These are phyloP conservation scores for Leptoclinus maculatus DNA, from an alignment of 2,797 vertebrate genomes.

Conservation along the genomic window DNA sequence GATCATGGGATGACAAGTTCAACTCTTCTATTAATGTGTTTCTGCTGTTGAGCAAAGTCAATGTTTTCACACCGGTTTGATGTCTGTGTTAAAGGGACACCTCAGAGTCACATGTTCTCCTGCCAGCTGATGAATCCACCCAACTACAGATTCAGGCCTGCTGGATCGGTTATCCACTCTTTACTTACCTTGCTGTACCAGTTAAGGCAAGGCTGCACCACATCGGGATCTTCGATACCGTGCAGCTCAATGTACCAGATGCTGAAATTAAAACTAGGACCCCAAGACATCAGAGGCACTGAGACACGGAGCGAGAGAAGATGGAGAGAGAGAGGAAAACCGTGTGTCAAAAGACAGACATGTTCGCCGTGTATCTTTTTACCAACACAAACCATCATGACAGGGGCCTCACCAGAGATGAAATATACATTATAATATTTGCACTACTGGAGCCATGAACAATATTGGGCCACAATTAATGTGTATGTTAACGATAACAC, in stretches of 20 bases:
- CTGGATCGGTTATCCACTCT: background rate
- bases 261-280: slow-evolving; percentile 99
- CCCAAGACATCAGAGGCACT: slow-evolving; percentile 99
- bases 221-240: slow-evolving; percentile 97
- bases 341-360: background rate
- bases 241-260: slow-evolving; percentile 99
- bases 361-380: background rate
- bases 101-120: background rate
- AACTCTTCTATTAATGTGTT: no score
- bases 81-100: background rate
- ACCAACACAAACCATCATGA: background rate
- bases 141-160: background rate
- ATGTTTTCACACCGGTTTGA: background rate
- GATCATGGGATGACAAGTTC: no score
- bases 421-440: background rate
- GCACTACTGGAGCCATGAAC: background rate
- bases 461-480: background rate
- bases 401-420: no score
- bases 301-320: slow-evolving; percentile 4
- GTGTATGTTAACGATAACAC: background rate
- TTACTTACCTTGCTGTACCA: slow-evolving; percentile 99
- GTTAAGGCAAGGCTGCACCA: slow-evolving; percentile 99
- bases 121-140: background rate
- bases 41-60: background rate
- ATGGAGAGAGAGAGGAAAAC: background rate